Percentiles rank a stretch among this genome's conserved stretches.
Conservation (phyloP, 2,888 invertebrate genomes). For the Pachliopta kotzebuea region DNA sequence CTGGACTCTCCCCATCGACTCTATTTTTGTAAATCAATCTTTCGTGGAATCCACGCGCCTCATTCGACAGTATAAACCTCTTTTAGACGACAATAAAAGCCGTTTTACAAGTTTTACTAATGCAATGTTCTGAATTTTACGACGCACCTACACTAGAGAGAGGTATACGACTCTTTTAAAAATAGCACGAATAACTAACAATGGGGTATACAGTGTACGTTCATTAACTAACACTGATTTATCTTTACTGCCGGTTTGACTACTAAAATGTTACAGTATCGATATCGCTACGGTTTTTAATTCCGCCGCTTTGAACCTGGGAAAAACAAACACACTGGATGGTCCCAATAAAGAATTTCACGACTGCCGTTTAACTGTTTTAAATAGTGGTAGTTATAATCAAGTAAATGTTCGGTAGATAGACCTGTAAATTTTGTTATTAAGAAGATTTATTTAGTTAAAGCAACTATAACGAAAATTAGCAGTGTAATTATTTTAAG, state of each 20-base stretch:
- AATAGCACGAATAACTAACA: conserved; percentile 30
- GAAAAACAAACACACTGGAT: conserved; percentile 24
- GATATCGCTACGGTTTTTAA: conserved; percentile 27
- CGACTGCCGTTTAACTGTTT: conserved; percentile 21
- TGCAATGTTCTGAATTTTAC: conserved; percentile 61
- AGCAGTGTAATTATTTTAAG: too few species aligned
- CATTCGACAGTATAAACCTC: conserved; percentile 60
- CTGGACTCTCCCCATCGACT: conserved; percentile 31
- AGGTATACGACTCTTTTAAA: conserved; percentile 39
- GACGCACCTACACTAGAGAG: conserved; percentile 52
- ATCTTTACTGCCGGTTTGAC: conserved; percentile 29
- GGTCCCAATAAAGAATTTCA: conserved; percentile 17
- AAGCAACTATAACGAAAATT: background rate
- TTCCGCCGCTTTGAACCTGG: conserved; percentile 26
- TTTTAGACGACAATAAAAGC: conserved; percentile 70
- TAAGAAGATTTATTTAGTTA: background rate
- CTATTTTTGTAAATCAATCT: conserved; percentile 50
- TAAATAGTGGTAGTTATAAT: conserved; percentile 10
- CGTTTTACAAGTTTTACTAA: conserved; percentile 51
- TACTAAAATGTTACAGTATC: conserved; percentile 25
- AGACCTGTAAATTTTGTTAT: background rate
- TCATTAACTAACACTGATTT: conserved; percentile 29
- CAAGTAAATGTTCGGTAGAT: conserved; percentile 3
- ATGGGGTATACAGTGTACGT: conserved; percentile 25
- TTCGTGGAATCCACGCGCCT: conserved; percentile 42